phyloP scores from a whole-genome alignment of 1,140 invertebrate genomes.

The Akabosia matsudoensis region DNA sequence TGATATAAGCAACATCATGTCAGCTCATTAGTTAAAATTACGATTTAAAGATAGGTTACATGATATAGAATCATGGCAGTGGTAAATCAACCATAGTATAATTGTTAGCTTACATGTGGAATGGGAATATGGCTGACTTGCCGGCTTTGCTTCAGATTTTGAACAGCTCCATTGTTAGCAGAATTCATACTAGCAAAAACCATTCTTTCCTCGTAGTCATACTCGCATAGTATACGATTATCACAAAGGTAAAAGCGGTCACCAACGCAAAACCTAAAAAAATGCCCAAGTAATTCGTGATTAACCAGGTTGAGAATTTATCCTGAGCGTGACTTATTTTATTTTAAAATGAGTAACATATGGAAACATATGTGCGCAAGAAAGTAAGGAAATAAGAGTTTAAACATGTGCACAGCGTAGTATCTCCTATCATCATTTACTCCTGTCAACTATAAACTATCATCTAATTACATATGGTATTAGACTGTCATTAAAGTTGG shows the following conservation, averaged over 20 bases:
- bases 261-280: conserved; percentile 85
- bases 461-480: not conserved
- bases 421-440: not conserved
- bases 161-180: conserved; percentile 25
- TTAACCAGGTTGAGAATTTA: no score
- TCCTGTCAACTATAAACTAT: not conserved
- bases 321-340: no score
- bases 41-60: no score
- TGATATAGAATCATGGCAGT: no score
- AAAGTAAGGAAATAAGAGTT: no score
- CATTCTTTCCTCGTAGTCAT: conserved; percentile 87
- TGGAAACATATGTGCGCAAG: not conserved
- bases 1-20: not conserved
- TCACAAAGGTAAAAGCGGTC: conserved; percentile 88
- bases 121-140: conserved; percentile 32
- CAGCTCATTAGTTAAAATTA: not conserved
- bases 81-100: no score
- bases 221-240: conserved; percentile 90
- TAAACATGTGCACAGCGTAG: not conserved
- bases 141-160: conserved; percentile 39
- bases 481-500: not conserved
- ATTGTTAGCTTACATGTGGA: conserved; percentile 2
- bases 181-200: conserved; percentile 69
- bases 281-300: conserved; percentile 22
- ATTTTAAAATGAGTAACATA: no score